These are phyloP conservation scores for Leguminivora glycinivorella DNA, from an alignment of 1,140 invertebrate genomes.

Conservation along the genomic window DNA sequence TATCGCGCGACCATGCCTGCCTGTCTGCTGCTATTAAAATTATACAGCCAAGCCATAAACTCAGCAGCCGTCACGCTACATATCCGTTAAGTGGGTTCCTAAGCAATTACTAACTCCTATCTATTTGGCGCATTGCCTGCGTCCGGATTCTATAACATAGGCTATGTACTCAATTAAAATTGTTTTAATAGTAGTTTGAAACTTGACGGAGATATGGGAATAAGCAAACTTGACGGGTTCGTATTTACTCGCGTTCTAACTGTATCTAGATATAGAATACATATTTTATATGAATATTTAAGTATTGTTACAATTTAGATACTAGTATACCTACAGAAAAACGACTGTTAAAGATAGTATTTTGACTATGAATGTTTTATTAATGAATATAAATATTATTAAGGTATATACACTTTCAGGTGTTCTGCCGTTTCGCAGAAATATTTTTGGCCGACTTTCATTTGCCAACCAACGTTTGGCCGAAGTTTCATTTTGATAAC, in stretches of 20 bases:
- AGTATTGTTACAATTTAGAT: too few species aligned
- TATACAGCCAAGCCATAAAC: not conserved
- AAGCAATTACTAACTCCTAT: conserved; percentile 44
- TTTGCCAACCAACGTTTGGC: too few species aligned
- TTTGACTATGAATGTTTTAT: too few species aligned
- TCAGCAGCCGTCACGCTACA: conserved; percentile 10
- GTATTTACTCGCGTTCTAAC: not conserved
- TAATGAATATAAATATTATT: too few species aligned
- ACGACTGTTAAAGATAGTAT: too few species aligned
- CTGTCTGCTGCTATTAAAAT: not conserved
- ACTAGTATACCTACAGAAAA: too few species aligned
- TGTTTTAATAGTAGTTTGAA: not conserved
- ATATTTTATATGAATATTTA: too few species aligned
- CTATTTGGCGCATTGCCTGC: conserved; percentile 39
- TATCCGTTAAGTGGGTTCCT: conserved; percentile 33
- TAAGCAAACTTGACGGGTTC: not conserved
- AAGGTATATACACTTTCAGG: too few species aligned
- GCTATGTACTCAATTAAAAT: not conserved
- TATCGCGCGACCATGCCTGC: not conserved
- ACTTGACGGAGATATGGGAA: not conserved
- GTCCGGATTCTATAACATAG: not conserved
- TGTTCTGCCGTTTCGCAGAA: too few species aligned
- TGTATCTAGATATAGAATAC: too few species aligned
- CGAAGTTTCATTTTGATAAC: too few species aligned
- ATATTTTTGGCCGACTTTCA: too few species aligned